Conservation (phyloP, 2,797 vertebrate species). For the Adelosebastes latens region DNA sequence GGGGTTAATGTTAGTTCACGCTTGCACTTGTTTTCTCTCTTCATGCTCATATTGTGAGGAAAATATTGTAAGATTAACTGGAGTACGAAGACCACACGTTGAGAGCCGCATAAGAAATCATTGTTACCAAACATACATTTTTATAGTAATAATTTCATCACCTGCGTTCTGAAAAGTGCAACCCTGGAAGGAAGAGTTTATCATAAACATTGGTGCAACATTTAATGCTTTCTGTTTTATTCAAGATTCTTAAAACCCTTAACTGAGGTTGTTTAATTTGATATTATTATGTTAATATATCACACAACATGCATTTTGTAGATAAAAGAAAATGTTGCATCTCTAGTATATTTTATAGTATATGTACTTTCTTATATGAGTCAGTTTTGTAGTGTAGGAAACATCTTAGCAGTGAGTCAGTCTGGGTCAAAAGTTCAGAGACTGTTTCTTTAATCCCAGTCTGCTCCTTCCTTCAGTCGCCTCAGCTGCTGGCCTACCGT, state of each 20-base stretch:
- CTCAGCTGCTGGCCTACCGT: conserved; percentile 12
- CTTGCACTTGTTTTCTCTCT: background rate
- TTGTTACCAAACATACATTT: background rate
- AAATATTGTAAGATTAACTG: background rate
- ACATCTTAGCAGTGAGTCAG: background rate
- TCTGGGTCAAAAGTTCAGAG: conserved; percentile 58
- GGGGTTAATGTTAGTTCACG: background rate
- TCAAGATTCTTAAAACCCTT: background rate
- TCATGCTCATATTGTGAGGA: background rate
- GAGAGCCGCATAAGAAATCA: background rate
- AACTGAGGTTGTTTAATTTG: background rate
- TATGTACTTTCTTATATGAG: background rate
- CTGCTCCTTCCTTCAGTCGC: conserved; percentile 31
- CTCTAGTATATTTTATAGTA: background rate
- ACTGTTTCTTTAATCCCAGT: conserved; percentile 34
- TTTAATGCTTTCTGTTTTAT: background rate
- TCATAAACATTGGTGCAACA: background rate
- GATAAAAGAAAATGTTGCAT: background rate
- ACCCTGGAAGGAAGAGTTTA: background rate
- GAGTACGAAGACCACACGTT: background rate
- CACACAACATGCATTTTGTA: background rate
- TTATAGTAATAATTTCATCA: background rate
- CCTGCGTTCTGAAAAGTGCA: background rate
- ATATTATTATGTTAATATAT: background rate
- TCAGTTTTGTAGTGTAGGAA: background rate